Evolutionary conservation across 2,888 invertebrate species (phyloP).

Genomic region (Oligia latruncula): DNA sequence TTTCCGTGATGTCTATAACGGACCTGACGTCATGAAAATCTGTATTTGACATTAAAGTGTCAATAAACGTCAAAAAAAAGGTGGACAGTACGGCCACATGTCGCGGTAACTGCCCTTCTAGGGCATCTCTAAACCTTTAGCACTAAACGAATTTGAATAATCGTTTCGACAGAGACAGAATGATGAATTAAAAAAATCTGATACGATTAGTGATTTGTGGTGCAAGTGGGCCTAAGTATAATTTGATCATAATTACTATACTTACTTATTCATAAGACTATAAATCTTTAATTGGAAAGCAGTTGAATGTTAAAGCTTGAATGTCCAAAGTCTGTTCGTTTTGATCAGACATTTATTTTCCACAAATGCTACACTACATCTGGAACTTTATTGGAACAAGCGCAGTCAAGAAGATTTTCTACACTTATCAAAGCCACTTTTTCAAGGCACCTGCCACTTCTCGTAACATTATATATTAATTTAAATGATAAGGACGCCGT

Average conservation of each 20-base stretch:
- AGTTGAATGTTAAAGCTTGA: neutral
- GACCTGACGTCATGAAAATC: too few relatives aligned
- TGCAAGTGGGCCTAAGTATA: neutral
- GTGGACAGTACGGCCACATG: too few relatives aligned
- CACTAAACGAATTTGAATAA: neutral
- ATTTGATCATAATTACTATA: neutral
- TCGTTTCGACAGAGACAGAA: neutral
- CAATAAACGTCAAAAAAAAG: too few relatives aligned
- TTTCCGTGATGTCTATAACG: too few relatives aligned
- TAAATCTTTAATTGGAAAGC: neutral
- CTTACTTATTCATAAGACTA: too few relatives aligned
- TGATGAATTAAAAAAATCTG: neutral
- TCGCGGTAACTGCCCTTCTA: too few relatives aligned
- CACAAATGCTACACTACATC: neutral
- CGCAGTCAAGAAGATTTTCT: neutral
- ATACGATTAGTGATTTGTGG: neutral
- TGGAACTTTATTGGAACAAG: neutral
- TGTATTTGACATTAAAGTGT: too few relatives aligned
- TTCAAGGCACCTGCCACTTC: slow-evolving; percentile 6
- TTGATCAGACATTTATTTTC: neutral
- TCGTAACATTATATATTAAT: slow-evolving; percentile 5
- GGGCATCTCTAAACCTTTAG: neutral
- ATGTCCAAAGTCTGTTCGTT: neutral
- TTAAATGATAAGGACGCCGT: slow-evolving; percentile 9
- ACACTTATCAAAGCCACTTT: neutral